Conservation (phyloP, 2,888 invertebrate species). For the Pyralis farinalis region DNA sequence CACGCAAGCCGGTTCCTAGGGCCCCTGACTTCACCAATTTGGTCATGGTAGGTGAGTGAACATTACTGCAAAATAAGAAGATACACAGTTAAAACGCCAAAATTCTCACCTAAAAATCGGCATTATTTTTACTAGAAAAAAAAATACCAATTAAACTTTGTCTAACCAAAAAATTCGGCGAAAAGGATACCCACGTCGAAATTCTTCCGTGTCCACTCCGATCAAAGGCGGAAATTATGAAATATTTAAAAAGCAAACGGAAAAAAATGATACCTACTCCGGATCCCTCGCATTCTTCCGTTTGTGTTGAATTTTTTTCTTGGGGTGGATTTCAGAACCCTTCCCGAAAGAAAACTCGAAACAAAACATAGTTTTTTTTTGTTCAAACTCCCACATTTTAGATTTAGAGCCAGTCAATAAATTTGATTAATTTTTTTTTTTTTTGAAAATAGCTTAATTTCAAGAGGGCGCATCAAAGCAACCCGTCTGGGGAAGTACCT, state of each 20-base stretch:
- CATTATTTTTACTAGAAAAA: slow-evolving; percentile 10
- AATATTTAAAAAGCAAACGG: slow-evolving; percentile 42
- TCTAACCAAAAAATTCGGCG: slow-evolving; percentile 22
- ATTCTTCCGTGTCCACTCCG: slow-evolving; percentile 26
- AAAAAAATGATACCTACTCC: slow-evolving; percentile 34
- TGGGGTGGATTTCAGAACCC: slow-evolving; percentile 56
- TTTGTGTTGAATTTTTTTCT: slow-evolving; percentile 56
- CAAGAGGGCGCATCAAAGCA: no score
- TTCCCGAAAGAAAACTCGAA: slow-evolving; percentile 46
- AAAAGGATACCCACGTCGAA: slow-evolving; percentile 19
- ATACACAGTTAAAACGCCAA: no score
- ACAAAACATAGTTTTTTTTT: slow-evolving; percentile 45
- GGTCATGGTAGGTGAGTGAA: no score
- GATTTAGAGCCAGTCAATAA: slow-evolving; percentile 15
- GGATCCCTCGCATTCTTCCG: slow-evolving; percentile 53
- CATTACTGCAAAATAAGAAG: no score
- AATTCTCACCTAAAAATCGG: neutral
- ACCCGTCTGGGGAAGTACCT: no score
- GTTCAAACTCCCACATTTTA: slow-evolving; percentile 20
- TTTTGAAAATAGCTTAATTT: no score
- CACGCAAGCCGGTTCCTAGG: no score
- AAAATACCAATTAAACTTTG: slow-evolving; percentile 23
- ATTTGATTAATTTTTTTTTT: no score
- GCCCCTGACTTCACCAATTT: no score
- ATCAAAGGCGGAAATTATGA: slow-evolving; percentile 53